Percentiles rank a stretch among this genome's conserved stretches.
Evolutionary conservation across 2,888 invertebrate species (phyloP).

Genomic region (Coremacera marginata): DNA sequence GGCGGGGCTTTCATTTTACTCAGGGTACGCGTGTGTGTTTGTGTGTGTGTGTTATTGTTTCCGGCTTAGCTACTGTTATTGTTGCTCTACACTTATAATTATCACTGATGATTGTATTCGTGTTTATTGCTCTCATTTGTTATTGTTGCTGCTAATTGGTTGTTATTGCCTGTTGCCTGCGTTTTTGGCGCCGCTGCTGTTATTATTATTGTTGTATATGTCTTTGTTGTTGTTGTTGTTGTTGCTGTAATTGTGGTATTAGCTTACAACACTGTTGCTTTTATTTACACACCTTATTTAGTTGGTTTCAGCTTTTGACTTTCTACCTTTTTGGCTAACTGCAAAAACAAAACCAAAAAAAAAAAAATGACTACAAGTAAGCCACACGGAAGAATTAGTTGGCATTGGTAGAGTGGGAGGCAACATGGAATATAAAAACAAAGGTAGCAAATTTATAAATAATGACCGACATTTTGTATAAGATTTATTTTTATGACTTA

Average conservation of each 20-base stretch:
- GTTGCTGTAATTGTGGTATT: slow-evolving; percentile 9
- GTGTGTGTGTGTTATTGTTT: background rate
- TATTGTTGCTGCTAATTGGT: slow-evolving; percentile 28
- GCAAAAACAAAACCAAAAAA: background rate
- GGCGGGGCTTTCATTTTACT: background rate
- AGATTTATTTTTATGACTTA: slow-evolving; percentile 19
- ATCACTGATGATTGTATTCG: slow-evolving; percentile 27
- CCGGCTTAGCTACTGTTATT: background rate
- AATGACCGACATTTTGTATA: slow-evolving; percentile 3
- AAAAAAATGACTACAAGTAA: too few species aligned
- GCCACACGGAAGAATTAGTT: background rate
- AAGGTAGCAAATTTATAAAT: background rate
- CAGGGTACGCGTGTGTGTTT: background rate
- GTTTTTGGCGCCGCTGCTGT: background rate
- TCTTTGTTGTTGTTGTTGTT: background rate
- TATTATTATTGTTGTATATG: background rate
- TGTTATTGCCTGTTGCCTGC: slow-evolving; percentile 14
- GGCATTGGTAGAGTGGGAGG: background rate
- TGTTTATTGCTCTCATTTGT: slow-evolving; percentile 13
- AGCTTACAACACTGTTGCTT: slow-evolving; percentile 5
- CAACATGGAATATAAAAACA: background rate
- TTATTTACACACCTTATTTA: background rate
- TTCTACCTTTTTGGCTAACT: background rate
- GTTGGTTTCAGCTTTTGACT: background rate
- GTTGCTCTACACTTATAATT: slow-evolving; percentile 8